phyloP scores from a whole-genome alignment of 64 coral and sea anemone genomes.

The Astreopora myriophthalma region DNA sequence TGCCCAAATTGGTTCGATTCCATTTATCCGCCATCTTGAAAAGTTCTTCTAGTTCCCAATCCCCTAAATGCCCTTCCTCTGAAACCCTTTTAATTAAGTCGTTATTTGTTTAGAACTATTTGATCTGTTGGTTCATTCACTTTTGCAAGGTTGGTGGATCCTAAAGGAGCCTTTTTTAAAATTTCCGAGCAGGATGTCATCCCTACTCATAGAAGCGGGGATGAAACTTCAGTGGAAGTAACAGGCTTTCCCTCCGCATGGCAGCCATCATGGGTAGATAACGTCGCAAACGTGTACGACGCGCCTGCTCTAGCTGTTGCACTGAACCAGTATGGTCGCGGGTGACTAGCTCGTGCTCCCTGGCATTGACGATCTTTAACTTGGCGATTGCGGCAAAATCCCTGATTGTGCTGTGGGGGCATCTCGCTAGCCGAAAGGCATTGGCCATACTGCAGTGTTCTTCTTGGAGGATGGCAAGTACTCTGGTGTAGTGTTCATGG shows the following conservation, averaged over 20 bases:
- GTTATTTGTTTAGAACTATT: background rate
- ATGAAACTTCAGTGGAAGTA: too few relatives aligned
- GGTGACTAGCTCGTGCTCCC: too few relatives aligned
- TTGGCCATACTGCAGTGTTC: background rate
- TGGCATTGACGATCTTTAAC: background rate
- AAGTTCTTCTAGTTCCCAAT: background rate
- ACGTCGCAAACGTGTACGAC: too few relatives aligned
- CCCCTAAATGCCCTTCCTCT: background rate
- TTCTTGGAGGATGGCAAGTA: background rate
- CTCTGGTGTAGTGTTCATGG: background rate
- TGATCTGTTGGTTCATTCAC: too few relatives aligned
- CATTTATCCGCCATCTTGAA: background rate
- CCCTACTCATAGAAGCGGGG: too few relatives aligned
- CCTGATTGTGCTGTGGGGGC: background rate
- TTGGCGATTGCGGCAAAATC: background rate
- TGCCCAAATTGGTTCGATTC: background rate
- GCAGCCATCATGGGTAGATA: too few relatives aligned
- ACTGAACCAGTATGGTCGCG: too few relatives aligned
- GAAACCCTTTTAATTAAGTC: background rate
- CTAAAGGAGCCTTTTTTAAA: too few relatives aligned
- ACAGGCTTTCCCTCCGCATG: too few relatives aligned
- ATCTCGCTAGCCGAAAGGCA: background rate
- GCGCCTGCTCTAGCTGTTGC: too few relatives aligned
- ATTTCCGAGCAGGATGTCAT: too few relatives aligned
- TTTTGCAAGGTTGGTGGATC: too few relatives aligned